A percentile compares a stretch with the other conserved stretches of the same genome.
phyloP scores from a whole-genome alignment of 1,140 invertebrate species.

The Frieseomelitta varia region DNA sequence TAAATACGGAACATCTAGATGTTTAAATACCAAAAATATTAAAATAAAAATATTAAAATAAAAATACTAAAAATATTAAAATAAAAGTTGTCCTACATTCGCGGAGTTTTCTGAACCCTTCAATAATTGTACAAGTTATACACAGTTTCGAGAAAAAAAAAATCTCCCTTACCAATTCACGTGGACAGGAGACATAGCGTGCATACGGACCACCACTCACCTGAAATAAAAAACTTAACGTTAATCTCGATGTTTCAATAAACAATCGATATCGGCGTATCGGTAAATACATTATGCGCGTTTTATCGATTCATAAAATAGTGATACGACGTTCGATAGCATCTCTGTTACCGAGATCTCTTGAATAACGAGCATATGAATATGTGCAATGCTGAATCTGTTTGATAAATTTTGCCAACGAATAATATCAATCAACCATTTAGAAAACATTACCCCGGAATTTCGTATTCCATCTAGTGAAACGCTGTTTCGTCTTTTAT shows the following conservation, averaged over 20 bases:
- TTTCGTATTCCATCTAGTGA: too few species aligned
- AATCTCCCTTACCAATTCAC: background rate
- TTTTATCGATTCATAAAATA: background rate
- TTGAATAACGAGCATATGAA: background rate
- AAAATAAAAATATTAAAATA: too few species aligned
- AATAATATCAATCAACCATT: background rate
- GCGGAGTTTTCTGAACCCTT: too few species aligned
- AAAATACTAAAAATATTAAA: background rate
- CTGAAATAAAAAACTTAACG: background rate
- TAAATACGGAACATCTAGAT: too few species aligned
- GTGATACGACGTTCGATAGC: background rate
- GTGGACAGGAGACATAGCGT: background rate
- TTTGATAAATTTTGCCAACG: background rate
- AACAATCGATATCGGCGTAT: background rate
- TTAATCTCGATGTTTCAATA: too few species aligned
- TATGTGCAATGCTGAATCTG: background rate
- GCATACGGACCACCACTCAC: background rate
- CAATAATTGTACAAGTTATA: background rate
- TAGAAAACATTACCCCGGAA: too few species aligned
- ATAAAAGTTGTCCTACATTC: background rate
- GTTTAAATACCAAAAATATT: background rate
- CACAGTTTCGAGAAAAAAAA: background rate
- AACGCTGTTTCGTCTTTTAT: background rate
- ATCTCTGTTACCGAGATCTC: background rate
- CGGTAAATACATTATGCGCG: background rate